Evolutionary conservation across 2,888 invertebrate genomes (phyloP).

Genomic region (Pyralis farinalis): DNA sequence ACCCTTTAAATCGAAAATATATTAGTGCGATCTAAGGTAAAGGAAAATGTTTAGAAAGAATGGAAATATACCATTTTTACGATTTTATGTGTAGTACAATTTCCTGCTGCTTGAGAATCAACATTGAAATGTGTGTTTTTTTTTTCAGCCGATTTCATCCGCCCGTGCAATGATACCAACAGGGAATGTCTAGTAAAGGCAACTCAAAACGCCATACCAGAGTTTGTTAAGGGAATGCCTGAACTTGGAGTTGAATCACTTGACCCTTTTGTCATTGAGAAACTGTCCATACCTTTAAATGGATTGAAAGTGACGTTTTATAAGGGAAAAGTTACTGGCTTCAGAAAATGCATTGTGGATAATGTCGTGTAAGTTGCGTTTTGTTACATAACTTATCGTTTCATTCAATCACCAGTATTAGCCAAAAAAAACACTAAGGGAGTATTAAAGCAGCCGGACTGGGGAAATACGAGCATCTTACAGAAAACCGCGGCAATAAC

Average conservation of each 20-base stretch:
- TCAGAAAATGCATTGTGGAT: conserved; percentile 60
- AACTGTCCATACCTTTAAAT: conserved; percentile 52
- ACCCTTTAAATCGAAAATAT: too few species aligned
- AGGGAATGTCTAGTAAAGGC: conserved; percentile 52
- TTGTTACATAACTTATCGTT: too few species aligned
- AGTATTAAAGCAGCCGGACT: too few species aligned
- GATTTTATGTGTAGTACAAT: too few species aligned
- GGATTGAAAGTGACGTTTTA: conserved; percentile 66
- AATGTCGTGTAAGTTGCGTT: conserved; percentile 59
- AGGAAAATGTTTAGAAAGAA: too few species aligned
- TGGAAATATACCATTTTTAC: too few species aligned
- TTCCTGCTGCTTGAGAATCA: too few species aligned
- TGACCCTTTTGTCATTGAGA: conserved; percentile 66
- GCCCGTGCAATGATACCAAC: conserved; percentile 56
- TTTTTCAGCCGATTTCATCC: conserved; percentile 62
- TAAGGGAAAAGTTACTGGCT: conserved; percentile 62
- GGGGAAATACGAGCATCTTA: too few species aligned
- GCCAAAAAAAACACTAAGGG: too few species aligned
- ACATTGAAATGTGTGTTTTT: conserved; percentile 11
- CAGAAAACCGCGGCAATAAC: too few species aligned
- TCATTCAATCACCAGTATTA: too few species aligned
- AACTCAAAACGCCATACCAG: conserved; percentile 59
- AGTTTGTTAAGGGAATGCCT: conserved; percentile 62
- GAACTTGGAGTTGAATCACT: conserved; percentile 43
- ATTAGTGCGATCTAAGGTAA: too few species aligned